A percentile compares a stretch with the other conserved stretches of the same genome.
Conservation (phyloP, 2,888 invertebrate species). For the Corythucha ciliata region DNA sequence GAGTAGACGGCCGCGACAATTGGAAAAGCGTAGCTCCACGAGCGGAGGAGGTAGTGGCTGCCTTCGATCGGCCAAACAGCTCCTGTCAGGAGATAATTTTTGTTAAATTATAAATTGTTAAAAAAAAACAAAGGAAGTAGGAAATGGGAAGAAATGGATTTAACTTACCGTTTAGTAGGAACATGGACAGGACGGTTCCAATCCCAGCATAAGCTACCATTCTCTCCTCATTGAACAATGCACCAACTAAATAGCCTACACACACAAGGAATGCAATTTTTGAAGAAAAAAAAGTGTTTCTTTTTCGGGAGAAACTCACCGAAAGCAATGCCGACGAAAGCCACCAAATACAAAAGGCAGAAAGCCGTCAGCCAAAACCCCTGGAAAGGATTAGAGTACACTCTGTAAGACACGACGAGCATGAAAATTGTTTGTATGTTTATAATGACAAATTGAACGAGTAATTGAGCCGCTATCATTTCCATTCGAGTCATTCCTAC, state of each 20-base stretch:
- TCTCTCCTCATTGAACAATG: constrained; percentile 26
- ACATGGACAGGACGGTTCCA: constrained; percentile 24
- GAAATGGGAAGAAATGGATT: background rate
- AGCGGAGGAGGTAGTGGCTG: constrained; percentile 53
- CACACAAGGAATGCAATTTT: background rate
- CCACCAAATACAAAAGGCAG: constrained; percentile 24
- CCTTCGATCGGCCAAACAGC: constrained; percentile 55
- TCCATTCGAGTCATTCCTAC: constrained; percentile 34
- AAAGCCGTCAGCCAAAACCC: constrained; percentile 32
- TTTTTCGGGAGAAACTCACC: constrained; percentile 22
- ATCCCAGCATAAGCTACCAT: constrained; percentile 28
- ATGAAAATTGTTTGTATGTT: constrained; percentile 33
- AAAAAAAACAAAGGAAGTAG: background rate
- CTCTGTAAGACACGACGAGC: constrained; percentile 34
- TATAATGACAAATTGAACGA: constrained; percentile 34
- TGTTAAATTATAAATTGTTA: background rate
- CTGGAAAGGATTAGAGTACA: constrained; percentile 36
- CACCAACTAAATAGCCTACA: constrained; percentile 25
- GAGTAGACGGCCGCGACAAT: constrained; percentile 28
- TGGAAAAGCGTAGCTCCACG: constrained; percentile 35
- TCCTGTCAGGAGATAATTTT: constrained; percentile 29
- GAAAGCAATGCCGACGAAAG: constrained; percentile 31
- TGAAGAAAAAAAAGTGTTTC: background rate
- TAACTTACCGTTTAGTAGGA: constrained; percentile 25
- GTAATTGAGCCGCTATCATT: constrained; percentile 32